Conservation (phyloP, 2,888 invertebrate species). For the Encarsia formosa region DNA sequence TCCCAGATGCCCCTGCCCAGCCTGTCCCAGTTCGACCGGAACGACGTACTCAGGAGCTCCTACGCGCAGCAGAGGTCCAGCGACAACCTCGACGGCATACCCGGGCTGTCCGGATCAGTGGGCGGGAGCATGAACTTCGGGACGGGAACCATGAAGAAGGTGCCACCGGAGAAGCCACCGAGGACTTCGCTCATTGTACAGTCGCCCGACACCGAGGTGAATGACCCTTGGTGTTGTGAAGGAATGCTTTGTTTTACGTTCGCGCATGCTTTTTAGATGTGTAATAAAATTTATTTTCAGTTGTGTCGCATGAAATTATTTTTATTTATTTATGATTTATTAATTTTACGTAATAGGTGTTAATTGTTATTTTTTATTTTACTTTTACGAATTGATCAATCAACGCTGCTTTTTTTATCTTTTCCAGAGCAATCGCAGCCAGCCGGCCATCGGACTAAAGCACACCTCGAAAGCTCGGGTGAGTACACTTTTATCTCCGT, state of each 20-base stretch:
- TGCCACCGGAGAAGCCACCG: slow-evolving; percentile 49
- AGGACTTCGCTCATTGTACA: slow-evolving; percentile 47
- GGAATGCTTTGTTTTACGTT: too few relatives aligned
- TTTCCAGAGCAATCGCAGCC: slow-evolving; percentile 65
- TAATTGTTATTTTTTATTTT: neutral
- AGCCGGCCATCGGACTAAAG: slow-evolving; percentile 65
- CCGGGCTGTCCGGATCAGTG: slow-evolving; percentile 22
- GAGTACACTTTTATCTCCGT: slow-evolving; percentile 51
- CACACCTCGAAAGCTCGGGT: slow-evolving; percentile 66
- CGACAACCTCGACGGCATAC: slow-evolving; percentile 35
- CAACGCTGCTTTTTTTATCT: too few relatives aligned
- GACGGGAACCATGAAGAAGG: slow-evolving; percentile 47
- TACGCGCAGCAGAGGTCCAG: slow-evolving; percentile 32
- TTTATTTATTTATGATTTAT: neutral
- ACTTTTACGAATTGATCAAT: neutral
- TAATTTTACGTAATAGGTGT: neutral
- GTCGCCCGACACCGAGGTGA: slow-evolving; percentile 49
- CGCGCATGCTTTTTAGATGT: too few relatives aligned
- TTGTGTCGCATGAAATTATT: too few relatives aligned
- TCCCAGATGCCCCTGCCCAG: slow-evolving; percentile 46
- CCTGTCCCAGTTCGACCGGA: slow-evolving; percentile 43
- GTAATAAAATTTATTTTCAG: too few relatives aligned
- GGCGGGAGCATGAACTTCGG: slow-evolving; percentile 30
- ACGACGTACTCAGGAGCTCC: slow-evolving; percentile 39
- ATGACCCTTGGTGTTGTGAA: too few relatives aligned